phyloP scores from a whole-genome alignment of 2,797 vertebrate genomes.

The Eulemur mongoz region DNA sequence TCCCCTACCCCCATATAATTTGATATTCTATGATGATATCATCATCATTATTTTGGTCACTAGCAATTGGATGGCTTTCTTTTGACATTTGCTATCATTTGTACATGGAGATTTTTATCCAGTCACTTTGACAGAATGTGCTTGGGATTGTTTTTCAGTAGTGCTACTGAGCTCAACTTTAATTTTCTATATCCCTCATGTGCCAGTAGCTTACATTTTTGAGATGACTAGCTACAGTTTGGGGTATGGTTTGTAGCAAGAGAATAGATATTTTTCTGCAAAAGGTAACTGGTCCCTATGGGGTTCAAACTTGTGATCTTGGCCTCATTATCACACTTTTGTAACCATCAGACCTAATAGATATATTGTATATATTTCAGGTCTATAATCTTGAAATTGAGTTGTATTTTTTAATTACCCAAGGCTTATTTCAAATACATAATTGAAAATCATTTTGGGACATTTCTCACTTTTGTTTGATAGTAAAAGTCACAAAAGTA shows the following conservation, averaged over 20 bases:
- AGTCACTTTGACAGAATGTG: neutral
- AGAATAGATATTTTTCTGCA: constrained; percentile 75
- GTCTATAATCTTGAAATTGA: constrained; percentile 56
- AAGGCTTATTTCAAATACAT: constrained; percentile 50
- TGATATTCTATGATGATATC: neutral
- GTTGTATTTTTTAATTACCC: constrained; percentile 60
- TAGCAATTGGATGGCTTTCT: constrained; percentile 44
- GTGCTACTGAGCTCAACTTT: constrained; percentile 40
- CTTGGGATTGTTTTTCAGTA: constrained; percentile 53
- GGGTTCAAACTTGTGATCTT: constrained; percentile 77
- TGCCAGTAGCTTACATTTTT: constrained; percentile 42
- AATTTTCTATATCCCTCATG: constrained; percentile 42
- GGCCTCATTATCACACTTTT: constrained; percentile 74
- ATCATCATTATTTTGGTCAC: neutral
- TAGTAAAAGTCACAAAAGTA: constrained; percentile 84
- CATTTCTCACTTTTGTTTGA: constrained; percentile 81
- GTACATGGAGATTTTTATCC: constrained; percentile 25
- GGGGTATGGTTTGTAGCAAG: constrained; percentile 63
- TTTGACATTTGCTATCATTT: constrained; percentile 53
- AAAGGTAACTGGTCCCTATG: constrained; percentile 70
- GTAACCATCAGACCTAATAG: constrained; percentile 47
- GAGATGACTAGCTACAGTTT: constrained; percentile 62
- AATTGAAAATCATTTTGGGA: constrained; percentile 70
- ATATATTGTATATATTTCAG: constrained; percentile 15
- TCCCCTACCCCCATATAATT: neutral